phyloP scores from a whole-genome alignment of 2,113 vertebrate species.

The Aegotheles bennettii region DNA sequence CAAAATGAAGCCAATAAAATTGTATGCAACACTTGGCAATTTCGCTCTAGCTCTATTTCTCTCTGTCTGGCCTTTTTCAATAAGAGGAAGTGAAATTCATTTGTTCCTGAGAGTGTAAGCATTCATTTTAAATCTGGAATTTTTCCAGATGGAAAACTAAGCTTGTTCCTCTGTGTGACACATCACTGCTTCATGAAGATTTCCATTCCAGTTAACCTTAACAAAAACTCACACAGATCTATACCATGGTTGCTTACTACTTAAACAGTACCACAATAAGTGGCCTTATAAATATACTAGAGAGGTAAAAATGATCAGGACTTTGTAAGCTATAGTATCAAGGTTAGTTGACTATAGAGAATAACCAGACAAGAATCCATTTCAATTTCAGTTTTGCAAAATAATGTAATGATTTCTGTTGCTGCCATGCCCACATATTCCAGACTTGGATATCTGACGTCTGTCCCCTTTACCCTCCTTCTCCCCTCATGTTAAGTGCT shows the following conservation, averaged over 20 bases:
- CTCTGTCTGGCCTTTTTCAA: background rate
- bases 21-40: background rate
- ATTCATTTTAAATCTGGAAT: background rate
- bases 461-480: background rate
- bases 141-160: background rate
- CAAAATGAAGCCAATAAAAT: background rate
- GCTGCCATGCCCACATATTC: background rate
- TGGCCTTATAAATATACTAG: background rate
- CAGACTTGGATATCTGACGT: background rate
- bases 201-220: background rate
- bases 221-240: background rate
- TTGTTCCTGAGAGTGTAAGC: background rate
- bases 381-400: background rate
- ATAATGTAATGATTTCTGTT: background rate
- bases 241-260: background rate
- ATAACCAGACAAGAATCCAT: background rate
- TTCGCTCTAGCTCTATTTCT: background rate
- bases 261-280: background rate
- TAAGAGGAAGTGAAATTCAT: background rate
- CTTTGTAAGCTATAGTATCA: background rate
- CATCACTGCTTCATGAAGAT: background rate
- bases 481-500: background rate
- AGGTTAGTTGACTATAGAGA: background rate
- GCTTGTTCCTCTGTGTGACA: background rate
- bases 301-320: background rate